Conservation (phyloP, 2,888 invertebrate species). For the Thera britannica region DNA sequence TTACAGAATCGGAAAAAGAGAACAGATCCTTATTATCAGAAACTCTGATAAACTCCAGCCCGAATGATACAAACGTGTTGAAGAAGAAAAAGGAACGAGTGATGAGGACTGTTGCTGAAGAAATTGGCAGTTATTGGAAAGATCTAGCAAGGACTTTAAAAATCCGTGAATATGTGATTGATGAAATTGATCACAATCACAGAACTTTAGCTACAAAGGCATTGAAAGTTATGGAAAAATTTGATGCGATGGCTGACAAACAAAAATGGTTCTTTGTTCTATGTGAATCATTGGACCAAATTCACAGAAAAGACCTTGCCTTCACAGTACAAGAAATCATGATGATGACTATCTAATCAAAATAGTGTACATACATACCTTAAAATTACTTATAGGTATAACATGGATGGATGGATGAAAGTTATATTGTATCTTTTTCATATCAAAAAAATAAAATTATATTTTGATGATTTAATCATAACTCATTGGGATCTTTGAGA, state of each 20-base stretch:
- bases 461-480: too few relatives aligned
- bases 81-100: conserved; percentile 62
- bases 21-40: conserved; percentile 39
- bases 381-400: too few relatives aligned
- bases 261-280: conserved; percentile 71
- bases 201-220: conserved; percentile 56
- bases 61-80: conserved; percentile 50
- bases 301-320: conserved; percentile 68
- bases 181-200: conserved; percentile 63
- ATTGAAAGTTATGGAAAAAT: conserved; percentile 58
- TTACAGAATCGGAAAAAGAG: conserved; percentile 37
- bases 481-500: too few relatives aligned
- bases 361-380: not conserved
- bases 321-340: conserved; percentile 65
- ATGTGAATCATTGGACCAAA: conserved; percentile 69
- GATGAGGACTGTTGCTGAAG: conserved; percentile 59
- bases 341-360: conserved; percentile 64
- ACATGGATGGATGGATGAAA: too few relatives aligned
- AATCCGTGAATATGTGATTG: conserved; percentile 67
- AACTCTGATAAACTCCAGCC: conserved; percentile 45
- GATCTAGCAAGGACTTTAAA: conserved; percentile 69
- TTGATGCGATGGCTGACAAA: conserved; percentile 59
- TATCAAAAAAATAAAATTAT: too few relatives aligned
- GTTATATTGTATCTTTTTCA: too few relatives aligned
- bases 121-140: conserved; percentile 71